Evolutionary conservation across 2,797 vertebrate genomes (phyloP), one percentile per base, ranked within the genome.

Genomic region (Lophius americanus): DNA sequence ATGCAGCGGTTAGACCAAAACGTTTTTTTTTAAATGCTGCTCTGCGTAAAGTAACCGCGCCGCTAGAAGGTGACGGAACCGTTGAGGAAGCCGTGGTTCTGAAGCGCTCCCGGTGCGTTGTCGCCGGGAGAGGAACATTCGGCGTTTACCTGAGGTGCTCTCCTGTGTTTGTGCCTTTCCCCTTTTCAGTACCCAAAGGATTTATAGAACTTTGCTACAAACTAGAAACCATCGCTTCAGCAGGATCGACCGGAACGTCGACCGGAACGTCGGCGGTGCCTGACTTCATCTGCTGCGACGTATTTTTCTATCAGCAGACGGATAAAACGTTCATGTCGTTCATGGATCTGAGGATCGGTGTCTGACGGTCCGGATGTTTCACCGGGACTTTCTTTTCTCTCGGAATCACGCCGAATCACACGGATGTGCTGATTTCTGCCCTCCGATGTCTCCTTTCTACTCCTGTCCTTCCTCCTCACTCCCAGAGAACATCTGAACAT

Each of bases 231-330:
- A 68, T 73, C n/a, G 64, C 84, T 75, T 77, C 75, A 72, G 77
- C 82, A 78, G 72, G 87, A 75, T 85, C 67, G 5, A 76, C 71
- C 67, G 65, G 72, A 81, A 87, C 84, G 87, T 84, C 81, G 70
- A 64, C 71, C 67, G 65, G 72, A 81, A 87, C 84, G 87, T 84
- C 81, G 70, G 66, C 75, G 75, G 87, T 85, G 83, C 80, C 74
- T 68, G 74, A 86, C 77, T 82, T 76, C 76, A 82, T 48, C 77
- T 83, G 88, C 83, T 86, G 85, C 86, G 88, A 81, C 52, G 0
- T 73, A 65, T 53, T 78, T 87, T 81, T 87, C 74, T 79, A 84
- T 73, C 0, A 9, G 60, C 70, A 56, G 75, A 85, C 83, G 76
- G 76, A 70, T 72, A 70, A 67, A 76, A 65, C 67, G 60, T 50